Conservation (phyloP, 2,113 vertebrate genomes). For the Puntigrus tetrazona region DNA sequence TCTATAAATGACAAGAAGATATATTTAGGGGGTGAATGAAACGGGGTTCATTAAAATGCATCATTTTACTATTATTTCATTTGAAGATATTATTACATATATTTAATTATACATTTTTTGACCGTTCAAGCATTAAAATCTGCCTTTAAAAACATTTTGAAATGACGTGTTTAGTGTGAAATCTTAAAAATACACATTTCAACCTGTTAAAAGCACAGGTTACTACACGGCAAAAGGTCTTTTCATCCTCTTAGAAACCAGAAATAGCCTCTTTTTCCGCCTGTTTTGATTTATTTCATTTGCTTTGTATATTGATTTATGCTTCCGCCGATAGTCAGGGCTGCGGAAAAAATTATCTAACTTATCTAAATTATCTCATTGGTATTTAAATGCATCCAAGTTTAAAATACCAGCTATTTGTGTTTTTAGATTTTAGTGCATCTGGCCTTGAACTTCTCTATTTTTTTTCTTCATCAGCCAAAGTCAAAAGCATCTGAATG, state of each 20-base stretch:
- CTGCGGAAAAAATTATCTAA: neutral
- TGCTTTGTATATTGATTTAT: neutral
- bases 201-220: neutral
- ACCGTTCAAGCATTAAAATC: neutral
- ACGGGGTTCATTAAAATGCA: slow-evolving; percentile 8
- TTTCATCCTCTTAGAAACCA: neutral
- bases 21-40: slow-evolving; percentile 12
- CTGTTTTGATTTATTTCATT: neutral
- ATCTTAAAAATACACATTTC: neutral
- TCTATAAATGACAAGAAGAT: slow-evolving; percentile 34
- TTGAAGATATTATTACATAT: neutral
- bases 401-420: neutral
- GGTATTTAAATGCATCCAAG: neutral
- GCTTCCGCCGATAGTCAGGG: neutral
- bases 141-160: neutral
- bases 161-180: neutral
- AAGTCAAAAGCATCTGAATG: neutral
- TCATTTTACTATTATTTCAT: neutral
- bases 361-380: too few relatives aligned
- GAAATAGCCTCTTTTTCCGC: neutral
- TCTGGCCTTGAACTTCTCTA: neutral
- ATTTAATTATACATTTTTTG: neutral
- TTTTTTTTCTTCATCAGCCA: neutral
- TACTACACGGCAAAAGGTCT: neutral
- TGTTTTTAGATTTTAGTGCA: neutral